Conservation (phyloP, 2,113 vertebrate species). For the Clarias gariepinus region DNA sequence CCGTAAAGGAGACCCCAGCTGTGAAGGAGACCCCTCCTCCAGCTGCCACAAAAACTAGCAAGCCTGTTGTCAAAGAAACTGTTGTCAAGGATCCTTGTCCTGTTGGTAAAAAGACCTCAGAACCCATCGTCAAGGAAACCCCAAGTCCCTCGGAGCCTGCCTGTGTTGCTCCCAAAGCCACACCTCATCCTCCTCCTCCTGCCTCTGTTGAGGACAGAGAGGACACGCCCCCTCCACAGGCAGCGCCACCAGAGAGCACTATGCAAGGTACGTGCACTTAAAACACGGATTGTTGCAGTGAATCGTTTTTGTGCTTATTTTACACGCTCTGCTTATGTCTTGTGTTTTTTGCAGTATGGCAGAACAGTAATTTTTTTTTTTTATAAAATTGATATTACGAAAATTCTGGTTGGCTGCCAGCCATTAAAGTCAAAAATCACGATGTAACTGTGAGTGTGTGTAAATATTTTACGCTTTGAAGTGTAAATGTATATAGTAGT, state of each 20-base stretch:
- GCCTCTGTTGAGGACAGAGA: slow-evolving; percentile 58
- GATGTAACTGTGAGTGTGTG: too few species aligned
- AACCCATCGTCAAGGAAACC: not conserved
- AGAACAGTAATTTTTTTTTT: too few species aligned
- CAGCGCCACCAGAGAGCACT: slow-evolving; percentile 71
- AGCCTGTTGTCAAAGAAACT: slow-evolving; percentile 29
- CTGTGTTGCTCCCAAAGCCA: slow-evolving; percentile 42
- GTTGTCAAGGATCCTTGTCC: not conserved
- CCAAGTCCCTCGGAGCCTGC: not conserved
- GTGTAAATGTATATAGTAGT: not conserved
- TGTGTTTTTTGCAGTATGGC: not conserved
- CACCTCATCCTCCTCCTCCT: slow-evolving; percentile 13
- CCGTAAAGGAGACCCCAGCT: too few species aligned
- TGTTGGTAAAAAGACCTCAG: not conserved
- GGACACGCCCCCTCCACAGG: slow-evolving; percentile 68
- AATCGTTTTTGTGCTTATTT: not conserved
- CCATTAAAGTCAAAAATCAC: too few species aligned
- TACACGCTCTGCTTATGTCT: too few species aligned
- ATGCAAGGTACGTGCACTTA: slow-evolving; percentile 76
- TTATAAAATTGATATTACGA: too few species aligned
- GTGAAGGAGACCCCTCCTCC: not conserved
- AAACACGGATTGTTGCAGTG: not conserved
- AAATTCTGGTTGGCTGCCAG: too few species aligned
- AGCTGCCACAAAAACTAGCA: slow-evolving; percentile 7
- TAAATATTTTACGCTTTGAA: too few species aligned